Percentiles rank a stretch among this genome's conserved stretches.
These are phyloP conservation scores for Esox masquinongy DNA, from an alignment of 2,797 vertebrate species.

Conservation along the genomic window DNA sequence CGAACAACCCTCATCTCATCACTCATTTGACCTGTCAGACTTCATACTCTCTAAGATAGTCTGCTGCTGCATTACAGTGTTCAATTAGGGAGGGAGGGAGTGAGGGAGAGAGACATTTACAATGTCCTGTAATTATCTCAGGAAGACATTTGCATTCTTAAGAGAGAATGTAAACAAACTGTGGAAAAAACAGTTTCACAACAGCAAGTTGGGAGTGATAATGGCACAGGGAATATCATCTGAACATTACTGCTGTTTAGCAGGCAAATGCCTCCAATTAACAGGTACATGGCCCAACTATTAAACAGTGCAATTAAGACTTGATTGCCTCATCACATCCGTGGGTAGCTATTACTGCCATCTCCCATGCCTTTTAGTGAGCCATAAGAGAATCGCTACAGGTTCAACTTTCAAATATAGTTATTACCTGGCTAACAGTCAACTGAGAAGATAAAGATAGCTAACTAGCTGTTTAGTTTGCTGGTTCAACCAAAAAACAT, in stretches of 20 bases:
- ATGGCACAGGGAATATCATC: constrained; percentile 50
- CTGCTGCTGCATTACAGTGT: constrained; percentile 2
- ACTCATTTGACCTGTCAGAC: constrained; percentile 3
- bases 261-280: constrained; percentile 60
- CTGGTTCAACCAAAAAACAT: too few relatives aligned
- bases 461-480: too few relatives aligned
- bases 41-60: not conserved
- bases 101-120: not conserved
- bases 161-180: not conserved
- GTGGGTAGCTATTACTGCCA: constrained; percentile 26
- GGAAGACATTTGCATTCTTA: constrained; percentile 2
- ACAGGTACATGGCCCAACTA: constrained; percentile 56
- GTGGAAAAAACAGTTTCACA: not conserved
- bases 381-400: constrained; percentile 27
- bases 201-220: constrained; percentile 34
- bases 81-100: too few relatives aligned
- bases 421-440: too few relatives aligned
- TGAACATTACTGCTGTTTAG: constrained; percentile 51
- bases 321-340: constrained; percentile 58
- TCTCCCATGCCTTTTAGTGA: constrained; percentile 51
- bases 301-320: constrained; percentile 66
- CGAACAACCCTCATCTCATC: not conserved
- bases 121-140: not conserved
- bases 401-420: too few relatives aligned
- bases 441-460: too few relatives aligned